Conservation (phyloP, 2,113 vertebrate genomes). For the Danio rerio region GRCz12tu NC_133189.1:39275501-39276000, state of each 20-base stretch:
- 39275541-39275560: conserved; percentile 23
- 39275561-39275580: conserved; percentile 24
- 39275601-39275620: conserved; percentile 35
- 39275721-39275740: conserved; percentile 94
- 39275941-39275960: conserved; percentile 44
- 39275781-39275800: conserved; percentile 98
- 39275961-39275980: conserved; percentile 13
- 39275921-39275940: conserved; percentile 49
- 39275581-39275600: conserved; percentile 36
- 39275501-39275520: not conserved
- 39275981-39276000: not conserved
- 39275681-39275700: conserved; percentile 95
- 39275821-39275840: conserved; percentile 98
- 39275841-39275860: conserved; percentile 86
- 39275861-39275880: conserved; percentile 63
- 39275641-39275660: conserved; percentile 47
- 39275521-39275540: conserved; percentile 8
- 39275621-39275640: conserved; percentile 17
- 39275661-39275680: conserved; percentile 37
- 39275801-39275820: conserved; percentile 99
- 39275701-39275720: conserved; percentile 96
- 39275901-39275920: conserved; percentile 56
- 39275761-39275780: conserved; percentile 96
- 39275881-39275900: conserved; percentile 56
- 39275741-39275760: conserved; percentile 96